Percentiles rank a stretch among this genome's conserved stretches.
Conservation (phyloP, 2,888 invertebrate genomes). For the Dioctria rufipes region DNA sequence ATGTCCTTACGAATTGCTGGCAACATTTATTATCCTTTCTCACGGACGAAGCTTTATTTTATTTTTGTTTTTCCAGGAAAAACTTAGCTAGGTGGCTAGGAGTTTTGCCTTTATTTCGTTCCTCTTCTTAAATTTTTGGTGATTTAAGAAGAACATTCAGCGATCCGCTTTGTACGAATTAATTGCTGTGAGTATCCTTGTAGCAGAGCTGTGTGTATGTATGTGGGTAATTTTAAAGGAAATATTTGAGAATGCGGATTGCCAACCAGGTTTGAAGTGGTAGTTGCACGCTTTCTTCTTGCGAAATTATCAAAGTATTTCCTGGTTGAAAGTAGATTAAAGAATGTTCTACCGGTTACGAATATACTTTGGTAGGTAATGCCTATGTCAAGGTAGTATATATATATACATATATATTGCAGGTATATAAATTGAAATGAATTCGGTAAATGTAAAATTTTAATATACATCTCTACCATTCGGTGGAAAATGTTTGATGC, state of each 20-base stretch:
- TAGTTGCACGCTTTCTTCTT: neutral
- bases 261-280: too few species aligned
- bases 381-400: too few species aligned
- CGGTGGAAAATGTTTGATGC: too few species aligned
- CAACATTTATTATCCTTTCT: conserved; percentile 51
- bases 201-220: neutral
- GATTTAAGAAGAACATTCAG: conserved; percentile 42
- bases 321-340: conserved; percentile 5
- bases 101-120: conserved; percentile 35
- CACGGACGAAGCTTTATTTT: conserved; percentile 13
- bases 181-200: conserved; percentile 11
- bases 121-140: conserved; percentile 31
- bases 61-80: neutral
- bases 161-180: conserved; percentile 40
- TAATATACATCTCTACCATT: too few species aligned
- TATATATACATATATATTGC: too few species aligned
- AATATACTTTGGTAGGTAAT: neutral
- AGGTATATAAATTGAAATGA: too few species aligned
- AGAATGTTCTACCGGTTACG: neutral
- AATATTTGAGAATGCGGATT: neutral
- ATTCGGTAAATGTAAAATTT: too few species aligned
- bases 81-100: conserved; percentile 18
- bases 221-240: neutral
- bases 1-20: conserved; percentile 45
- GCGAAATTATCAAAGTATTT: neutral